Base-by-base conservation (phyloP, 2,888 invertebrate genomes). In the Heliconius charithonia region DNA sequence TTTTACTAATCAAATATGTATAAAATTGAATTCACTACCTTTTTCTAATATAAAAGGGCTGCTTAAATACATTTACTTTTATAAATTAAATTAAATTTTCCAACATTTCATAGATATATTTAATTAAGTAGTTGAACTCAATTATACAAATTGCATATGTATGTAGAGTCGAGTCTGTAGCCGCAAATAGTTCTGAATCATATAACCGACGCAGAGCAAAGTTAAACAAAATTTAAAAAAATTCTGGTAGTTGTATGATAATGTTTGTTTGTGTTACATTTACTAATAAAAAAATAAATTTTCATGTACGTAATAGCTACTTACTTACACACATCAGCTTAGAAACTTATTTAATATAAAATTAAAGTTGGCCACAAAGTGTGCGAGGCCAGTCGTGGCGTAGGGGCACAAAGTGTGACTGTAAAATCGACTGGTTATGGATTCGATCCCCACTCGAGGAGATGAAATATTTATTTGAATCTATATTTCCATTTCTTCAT, bases 71-170 rank as follows among this genome's bases (percentile, higher is more conserved):
- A 41, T 37, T 67, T 32, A 0, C n/a, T 2, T n/a, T 10, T 22
- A 66, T 1, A 22, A n/a, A n/a, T n/a, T 1, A 22, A n/a, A n/a
- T n/a, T 12, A 37, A 37, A n/a, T 37, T 13, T 29, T 66, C 7
- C 25, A 69, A 69, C 41, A 69, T 69, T 69, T 69, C 41, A 69
- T 41, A 41, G 12, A 41, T 41, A 69, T 41, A 69, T 69, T 69
- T 69, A 41, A 69, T 69, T 69, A 69, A 69, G 25, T 69, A 69
- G 69, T 7, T 41, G 41, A 69, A 69, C 41, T 69, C 25, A 69
- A 69, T 69, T 41, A 69, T 45, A 25, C 69, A 45, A 69, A 69
- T 69, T 69, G 69, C 69, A 69, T 16, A 69, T 69, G 41, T 69
- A 29, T 29, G 29, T 32, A 59, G 56, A 32, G 29, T 56, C 51